phyloP scores from a whole-genome alignment of 1,140 invertebrate genomes.

The Oppia nitens region DNA sequence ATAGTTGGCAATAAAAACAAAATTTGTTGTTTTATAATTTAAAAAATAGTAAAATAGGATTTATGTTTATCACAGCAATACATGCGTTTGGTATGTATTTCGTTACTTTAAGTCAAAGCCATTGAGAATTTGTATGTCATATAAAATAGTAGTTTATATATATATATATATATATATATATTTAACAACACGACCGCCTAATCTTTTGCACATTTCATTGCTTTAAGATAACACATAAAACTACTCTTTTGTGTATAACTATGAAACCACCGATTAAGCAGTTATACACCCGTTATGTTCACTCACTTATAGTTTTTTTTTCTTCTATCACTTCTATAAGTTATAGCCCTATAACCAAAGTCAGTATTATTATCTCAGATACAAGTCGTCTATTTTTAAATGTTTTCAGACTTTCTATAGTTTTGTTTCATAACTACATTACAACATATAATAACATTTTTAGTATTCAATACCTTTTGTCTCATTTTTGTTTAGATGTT shows the following conservation, averaged over 20 bases:
- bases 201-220: neutral
- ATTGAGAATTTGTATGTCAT: neutral
- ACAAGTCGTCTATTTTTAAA: too few species aligned
- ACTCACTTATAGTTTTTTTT: neutral
- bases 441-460: too few species aligned
- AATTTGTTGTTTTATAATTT: neutral
- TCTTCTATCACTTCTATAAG: neutral
- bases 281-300: neutral
- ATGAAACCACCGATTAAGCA: neutral
- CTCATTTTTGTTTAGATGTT: neutral
- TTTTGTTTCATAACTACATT: too few species aligned
- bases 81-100: neutral
- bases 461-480: neutral
- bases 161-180: too few species aligned
- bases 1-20: neutral
- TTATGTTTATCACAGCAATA: neutral
- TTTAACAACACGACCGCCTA: neutral
- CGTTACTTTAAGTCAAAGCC: too few species aligned
- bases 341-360: neutral
- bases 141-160: neutral
- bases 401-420: too few species aligned
- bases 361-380: neutral
- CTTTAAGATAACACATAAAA: neutral
- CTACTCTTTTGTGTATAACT: neutral
- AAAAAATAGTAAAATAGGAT: neutral